Evolutionary conservation across 2,888 invertebrate species (phyloP), one percentile per base, ranked within the genome.

Genomic region (Periphyllus acericola): DNA sequence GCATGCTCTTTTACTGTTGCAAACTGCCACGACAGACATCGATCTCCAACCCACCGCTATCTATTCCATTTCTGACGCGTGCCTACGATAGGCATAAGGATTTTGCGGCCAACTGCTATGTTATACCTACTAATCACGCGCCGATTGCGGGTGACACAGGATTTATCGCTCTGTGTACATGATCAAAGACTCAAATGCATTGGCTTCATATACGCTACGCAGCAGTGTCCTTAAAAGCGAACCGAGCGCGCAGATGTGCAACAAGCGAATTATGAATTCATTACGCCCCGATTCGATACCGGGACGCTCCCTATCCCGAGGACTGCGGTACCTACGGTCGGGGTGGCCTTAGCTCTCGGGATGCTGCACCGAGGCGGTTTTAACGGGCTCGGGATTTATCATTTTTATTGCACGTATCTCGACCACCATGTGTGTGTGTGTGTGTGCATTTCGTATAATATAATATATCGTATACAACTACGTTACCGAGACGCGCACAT

Each of bases 331-430:
- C n/a, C n/a, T 14, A 14, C 60, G 60, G 21, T 21, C 60, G 60
- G 25, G 4, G 21, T 25, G 25, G 60, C 29, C 32, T 6, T 71
- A 71, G 29, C 71, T 52, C 78, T 52, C n/a, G 17, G 78, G 55
- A 29, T 11, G 66, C 34, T 29, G 46, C 36, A 21, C 52, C 36
- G 46, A 46, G 46, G 83, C n/a, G 71, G 71, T 85, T 86, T 71
- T 40, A 55, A 79, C 72, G 68, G 34, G 36, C 71, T 71, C 79
- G 71, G 86, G 86, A 86, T 86, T 86, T 86, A 86, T 86, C 79
- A 79, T 86, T 79, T 86, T 83, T 79, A 71, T 86, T 79, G 52
- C 86, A n/a, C 84, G 52, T 34, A 34, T n/a, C 29, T 78, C 60
- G 86, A 86, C 79, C 85, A 46, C 76, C 46, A 75, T 40, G 40